Percentiles rank a stretch among this genome's conserved stretches.
Conservation (phyloP, 2,797 vertebrate species). For the Melopsittacus undulatus region DNA sequence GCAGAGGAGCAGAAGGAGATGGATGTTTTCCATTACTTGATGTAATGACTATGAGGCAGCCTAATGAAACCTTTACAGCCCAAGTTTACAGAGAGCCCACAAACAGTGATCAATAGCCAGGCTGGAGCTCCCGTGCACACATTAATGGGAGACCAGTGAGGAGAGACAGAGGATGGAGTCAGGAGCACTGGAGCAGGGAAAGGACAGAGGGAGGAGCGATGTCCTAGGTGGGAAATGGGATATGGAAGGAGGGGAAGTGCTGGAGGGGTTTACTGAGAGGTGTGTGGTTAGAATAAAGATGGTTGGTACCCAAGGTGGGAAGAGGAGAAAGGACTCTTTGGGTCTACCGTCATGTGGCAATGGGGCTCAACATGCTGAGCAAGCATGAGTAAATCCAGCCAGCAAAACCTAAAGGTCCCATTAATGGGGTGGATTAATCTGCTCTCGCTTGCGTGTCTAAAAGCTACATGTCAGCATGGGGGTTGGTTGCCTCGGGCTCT, state of each 20-base stretch:
- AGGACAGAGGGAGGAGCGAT: neutral
- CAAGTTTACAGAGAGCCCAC: slow-evolving; percentile 54
- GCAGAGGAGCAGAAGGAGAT: slow-evolving; percentile 51
- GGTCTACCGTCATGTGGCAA: neutral
- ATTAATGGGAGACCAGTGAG: neutral
- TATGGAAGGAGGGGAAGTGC: neutral
- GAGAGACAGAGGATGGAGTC: neutral
- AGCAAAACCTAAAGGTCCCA: neutral
- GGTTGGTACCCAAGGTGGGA: neutral
- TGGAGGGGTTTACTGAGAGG: neutral
- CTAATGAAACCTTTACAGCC: slow-evolving; percentile 69
- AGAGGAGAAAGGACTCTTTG: neutral
- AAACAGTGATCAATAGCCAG: slow-evolving; percentile 39
- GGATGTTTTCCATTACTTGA: slow-evolving; percentile 72
- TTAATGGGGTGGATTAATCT: slow-evolving; percentile 37
- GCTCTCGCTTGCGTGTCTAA: neutral
- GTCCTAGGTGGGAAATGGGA: neutral
- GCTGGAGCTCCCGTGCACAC: slow-evolving; percentile 12
- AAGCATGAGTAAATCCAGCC: slow-evolving; percentile 36
- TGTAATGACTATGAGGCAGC: slow-evolving; percentile 65
- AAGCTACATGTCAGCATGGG: slow-evolving; percentile 9
- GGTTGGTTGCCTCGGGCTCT: slow-evolving; percentile 3
- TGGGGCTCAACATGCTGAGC: neutral
- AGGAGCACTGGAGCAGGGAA: neutral
- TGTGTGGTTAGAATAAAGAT: neutral